Conservation (phyloP, 2,797 vertebrate genomes). For the Euthynnus affinis region DNA sequence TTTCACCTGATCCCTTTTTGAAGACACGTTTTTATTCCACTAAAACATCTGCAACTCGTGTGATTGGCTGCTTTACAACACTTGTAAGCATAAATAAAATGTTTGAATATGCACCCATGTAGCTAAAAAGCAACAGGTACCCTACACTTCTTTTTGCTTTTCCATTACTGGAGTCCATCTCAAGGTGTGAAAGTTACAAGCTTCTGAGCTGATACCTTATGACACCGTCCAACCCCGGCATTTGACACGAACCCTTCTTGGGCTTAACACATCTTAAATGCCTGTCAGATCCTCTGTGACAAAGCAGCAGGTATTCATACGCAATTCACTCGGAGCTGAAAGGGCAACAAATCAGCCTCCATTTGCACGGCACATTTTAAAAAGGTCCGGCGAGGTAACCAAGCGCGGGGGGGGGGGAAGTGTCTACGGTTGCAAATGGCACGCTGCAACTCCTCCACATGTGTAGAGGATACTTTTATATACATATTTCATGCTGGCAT, state of each 20-base stretch:
- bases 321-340: slow-evolving; percentile 36
- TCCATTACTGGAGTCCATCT: slow-evolving; percentile 18
- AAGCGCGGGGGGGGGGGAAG: not conserved
- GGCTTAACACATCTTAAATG: slow-evolving; percentile 46
- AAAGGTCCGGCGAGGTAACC: slow-evolving; percentile 12
- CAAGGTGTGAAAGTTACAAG: slow-evolving; percentile 42
- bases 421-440: not conserved
- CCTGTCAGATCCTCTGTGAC: slow-evolving; percentile 35
- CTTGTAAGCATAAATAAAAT: not conserved
- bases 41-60: not conserved
- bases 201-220: slow-evolving; percentile 21
- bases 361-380: slow-evolving; percentile 37
- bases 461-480: not conserved
- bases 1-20: slow-evolving; percentile 25
- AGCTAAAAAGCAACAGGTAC: not conserved
- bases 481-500: slow-evolving; percentile 19
- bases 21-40: not conserved
- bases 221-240: slow-evolving; percentile 18
- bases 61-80: not conserved
- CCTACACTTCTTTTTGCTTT: slow-evolving; percentile 1
- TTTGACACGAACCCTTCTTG: slow-evolving; percentile 51
- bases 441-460: not conserved
- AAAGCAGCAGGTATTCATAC: slow-evolving; percentile 53
- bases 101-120: too few relatives aligned
- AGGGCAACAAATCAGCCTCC: slow-evolving; percentile 52